Base-by-base conservation (phyloP, 2,797 vertebrate species). In the Sebastes matsubarae region DNA sequence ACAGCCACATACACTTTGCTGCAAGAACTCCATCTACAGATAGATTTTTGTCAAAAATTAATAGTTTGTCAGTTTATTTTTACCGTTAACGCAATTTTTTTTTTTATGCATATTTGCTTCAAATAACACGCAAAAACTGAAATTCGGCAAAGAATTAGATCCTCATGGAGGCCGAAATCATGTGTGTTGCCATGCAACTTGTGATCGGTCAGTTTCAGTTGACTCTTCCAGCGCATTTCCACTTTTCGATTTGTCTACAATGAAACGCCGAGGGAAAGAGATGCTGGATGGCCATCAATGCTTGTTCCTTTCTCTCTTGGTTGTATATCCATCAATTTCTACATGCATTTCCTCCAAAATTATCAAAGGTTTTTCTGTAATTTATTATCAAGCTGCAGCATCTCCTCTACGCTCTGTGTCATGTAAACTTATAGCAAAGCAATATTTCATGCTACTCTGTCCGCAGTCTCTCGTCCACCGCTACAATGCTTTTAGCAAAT, bases 41-140 rank as follows among this genome's bases (percentile, higher is more conserved):
- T 0, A 0, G 20, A 52, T n/a, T n/a, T n/a, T 0, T 52, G 50
- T 52, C 20, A 52, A 52, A 52, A 54, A 10, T 54, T 1, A 54
- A 54, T 54, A 5, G 0, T 54, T 54, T 11, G 52, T 54, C 6
- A 55, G 16, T 46, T 46, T 46, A 46, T 18, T 46, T 46, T 20
- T 46, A 46, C 16, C 3, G 3, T 46, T 46, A 20, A 18, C 6
- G 16, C 6, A 42, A 3, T 42, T 7, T 46, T 46, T 18, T 46
- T 46, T 46, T 46, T 46, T 0, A 8, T 18, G 6, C 7, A 46
- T 46, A 46, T 46, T 46, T 57, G 24, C 55, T 16, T 59, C 25
- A 29, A 59, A 30, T 29, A 3, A 57, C 5, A 24, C 0, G 2
- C 9, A 29, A 59, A 59, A 18, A 60, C 6, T 18, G 9, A 59